Evolutionary conservation across 2,797 vertebrate genomes (phyloP).

Genomic region (Hydrocynus forskahlii): DNA sequence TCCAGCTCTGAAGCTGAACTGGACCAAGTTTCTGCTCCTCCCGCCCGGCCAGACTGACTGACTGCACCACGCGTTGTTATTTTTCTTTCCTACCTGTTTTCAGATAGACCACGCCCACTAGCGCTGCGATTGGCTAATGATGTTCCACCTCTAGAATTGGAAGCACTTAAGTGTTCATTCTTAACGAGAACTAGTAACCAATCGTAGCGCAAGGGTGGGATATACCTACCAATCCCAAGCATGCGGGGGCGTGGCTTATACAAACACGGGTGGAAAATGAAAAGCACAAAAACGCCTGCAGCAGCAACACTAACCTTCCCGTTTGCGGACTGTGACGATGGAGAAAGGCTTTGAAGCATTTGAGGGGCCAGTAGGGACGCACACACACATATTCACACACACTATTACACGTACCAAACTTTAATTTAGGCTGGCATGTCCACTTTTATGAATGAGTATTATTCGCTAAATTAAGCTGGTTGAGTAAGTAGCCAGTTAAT

Average conservation of each 20-base stretch:
- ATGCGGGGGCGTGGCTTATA: neutral
- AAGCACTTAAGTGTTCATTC: neutral
- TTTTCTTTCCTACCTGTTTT: neutral
- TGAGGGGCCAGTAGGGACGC: neutral
- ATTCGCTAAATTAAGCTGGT: no score
- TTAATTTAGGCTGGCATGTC: no score
- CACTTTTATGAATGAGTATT: no score
- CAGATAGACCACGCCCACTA: neutral
- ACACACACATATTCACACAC: no score
- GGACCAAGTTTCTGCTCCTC: neutral
- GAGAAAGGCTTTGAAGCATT: neutral
- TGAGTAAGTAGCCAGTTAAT: neutral
- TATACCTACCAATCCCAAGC: neutral
- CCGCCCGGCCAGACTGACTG: neutral
- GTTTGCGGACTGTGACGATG: neutral
- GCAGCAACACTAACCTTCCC: neutral
- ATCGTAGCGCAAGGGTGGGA: neutral
- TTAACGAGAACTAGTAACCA: neutral
- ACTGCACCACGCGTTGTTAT: slow-evolving; percentile 8
- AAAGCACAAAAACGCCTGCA: neutral
- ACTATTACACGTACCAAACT: no score
- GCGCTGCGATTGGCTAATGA: neutral
- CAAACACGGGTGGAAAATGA: neutral
- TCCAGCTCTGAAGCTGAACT: neutral
- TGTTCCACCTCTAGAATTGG: neutral